Conservation (phyloP, 2,113 vertebrate species). For the Chitala chitala region DNA sequence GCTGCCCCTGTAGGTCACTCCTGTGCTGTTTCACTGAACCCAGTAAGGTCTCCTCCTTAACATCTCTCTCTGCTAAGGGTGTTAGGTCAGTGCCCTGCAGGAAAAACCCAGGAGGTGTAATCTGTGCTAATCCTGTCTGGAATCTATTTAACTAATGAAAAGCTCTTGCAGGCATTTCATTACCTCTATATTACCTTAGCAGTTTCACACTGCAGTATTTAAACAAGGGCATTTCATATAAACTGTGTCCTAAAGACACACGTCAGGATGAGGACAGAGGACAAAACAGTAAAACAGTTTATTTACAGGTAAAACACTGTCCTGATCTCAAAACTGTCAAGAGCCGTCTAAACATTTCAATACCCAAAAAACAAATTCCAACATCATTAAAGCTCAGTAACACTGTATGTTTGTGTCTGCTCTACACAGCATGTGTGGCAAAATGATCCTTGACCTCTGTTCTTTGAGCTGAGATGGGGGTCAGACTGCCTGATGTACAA, state of each 20-base stretch:
- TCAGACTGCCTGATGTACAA: background rate
- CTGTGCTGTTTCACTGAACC: too few species aligned
- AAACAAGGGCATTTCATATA: conserved; percentile 10
- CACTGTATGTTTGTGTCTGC: background rate
- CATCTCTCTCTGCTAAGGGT: background rate
- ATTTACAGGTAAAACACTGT: background rate
- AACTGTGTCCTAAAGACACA: too few species aligned
- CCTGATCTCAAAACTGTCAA: background rate
- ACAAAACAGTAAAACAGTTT: background rate
- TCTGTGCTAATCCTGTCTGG: conserved; percentile 29
- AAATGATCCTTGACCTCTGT: background rate
- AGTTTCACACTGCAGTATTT: conserved; percentile 15
- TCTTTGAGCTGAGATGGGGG: background rate
- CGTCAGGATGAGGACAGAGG: background rate
- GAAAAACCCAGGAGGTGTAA: conserved; percentile 18
- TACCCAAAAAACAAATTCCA: background rate
- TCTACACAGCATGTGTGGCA: background rate
- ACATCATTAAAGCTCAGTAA: background rate
- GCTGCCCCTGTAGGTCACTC: too few species aligned
- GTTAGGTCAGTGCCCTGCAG: background rate
- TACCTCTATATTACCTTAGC: conserved; percentile 23
- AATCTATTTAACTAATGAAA: conserved; percentile 24
- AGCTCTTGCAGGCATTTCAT: conserved; percentile 20
- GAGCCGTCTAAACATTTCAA: background rate
- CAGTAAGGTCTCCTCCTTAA: background rate